Evolutionary conservation across 2,113 vertebrate species (phyloP), one percentile per base, ranked within the genome.

Genomic region (Microtus pennsylvanicus): DNA sequence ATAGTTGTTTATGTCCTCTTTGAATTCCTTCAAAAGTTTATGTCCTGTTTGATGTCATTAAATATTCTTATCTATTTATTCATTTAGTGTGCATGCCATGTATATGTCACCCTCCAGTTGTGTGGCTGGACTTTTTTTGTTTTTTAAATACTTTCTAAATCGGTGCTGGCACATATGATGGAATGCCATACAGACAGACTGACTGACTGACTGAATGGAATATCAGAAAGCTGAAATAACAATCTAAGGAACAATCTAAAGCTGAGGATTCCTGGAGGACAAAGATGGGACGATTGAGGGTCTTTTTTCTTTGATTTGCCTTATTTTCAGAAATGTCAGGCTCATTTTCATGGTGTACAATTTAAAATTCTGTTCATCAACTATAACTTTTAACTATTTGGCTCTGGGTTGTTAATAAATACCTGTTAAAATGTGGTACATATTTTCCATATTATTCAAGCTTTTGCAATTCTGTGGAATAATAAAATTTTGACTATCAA

Each of bases 401-500:
- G 1, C 82, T 87, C 95, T 97, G 89, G 78, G 75, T 91, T 94
- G 87, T 52, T 97, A 93, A 96, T 52, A 97, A 93, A 96, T 97
- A 88, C 67, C 76, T 96, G 26, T 78, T 97, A 90, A 95, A 94
- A 92, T 96, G 86, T 96, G 97, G 81, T 94, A 65, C 6, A 78
- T 45, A 88, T 83, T 80, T 91, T 30, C 42, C 80, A 76, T 93
- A 17, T 78, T 91, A 70, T 55, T 95, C 38, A 92, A 52, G 11
- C 58, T 38, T 94, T 72, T 92, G 52, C 24, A 89, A 35, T 92
- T 96, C 45, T 87, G 87, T 96, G 76, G 88, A 72, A 67, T 30
- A 70, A 61, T 95, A 85, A 76, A 94, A 87, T 26, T 50, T 65
- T 90, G 80, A 26, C 58, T 67, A n/a, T 67, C 38, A 94, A 93